Conservation (phyloP, 2,113 vertebrate genomes). For the Rallus limicola region DNA sequence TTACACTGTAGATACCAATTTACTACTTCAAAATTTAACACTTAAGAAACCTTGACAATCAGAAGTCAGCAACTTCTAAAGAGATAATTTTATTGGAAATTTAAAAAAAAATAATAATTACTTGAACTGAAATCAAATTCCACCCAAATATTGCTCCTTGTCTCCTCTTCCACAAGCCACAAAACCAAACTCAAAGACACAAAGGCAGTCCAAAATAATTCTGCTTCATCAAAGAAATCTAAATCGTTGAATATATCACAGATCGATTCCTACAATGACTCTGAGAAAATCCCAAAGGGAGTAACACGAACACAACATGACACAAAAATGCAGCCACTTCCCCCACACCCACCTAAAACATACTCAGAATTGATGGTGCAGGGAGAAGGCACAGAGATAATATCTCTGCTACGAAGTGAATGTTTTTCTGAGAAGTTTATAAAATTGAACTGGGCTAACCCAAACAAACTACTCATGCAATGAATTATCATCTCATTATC, state of each 20-base stretch:
- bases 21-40: background rate
- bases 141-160: background rate
- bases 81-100: background rate
- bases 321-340: background rate
- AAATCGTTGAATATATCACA: background rate
- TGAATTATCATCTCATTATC: background rate
- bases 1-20: background rate
- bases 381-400: background rate
- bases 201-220: background rate
- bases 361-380: background rate
- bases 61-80: background rate
- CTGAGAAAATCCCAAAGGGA: background rate
- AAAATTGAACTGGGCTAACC: background rate
- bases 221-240: background rate
- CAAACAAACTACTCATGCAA: background rate
- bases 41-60: background rate
- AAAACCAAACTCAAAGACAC: background rate
- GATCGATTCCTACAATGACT: background rate
- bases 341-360: background rate
- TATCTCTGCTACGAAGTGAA: background rate
- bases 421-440: background rate
- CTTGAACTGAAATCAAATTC: background rate
- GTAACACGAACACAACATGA: fast-evolving
- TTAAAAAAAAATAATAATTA: background rate
- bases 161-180: background rate